Percentiles rank a stretch among this genome's conserved stretches.
phyloP scores from a whole-genome alignment of 2,797 vertebrate genomes.

The Ctenosaura bakeri region DNA sequence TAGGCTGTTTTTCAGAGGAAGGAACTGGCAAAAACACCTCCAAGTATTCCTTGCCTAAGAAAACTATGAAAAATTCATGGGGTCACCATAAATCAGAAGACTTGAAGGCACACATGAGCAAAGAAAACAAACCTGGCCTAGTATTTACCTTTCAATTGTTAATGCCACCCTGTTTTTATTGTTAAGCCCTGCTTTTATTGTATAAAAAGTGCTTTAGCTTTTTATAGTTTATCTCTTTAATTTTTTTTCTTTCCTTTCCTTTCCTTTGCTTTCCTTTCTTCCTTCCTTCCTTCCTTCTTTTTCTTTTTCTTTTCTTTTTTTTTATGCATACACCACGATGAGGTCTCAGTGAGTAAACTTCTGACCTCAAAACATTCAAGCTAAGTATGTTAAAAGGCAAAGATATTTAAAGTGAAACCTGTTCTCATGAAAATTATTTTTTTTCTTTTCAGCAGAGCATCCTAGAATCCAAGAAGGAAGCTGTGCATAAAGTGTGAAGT shows the following conservation, averaged over 20 bases:
- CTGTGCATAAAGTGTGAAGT: conserved; percentile 32
- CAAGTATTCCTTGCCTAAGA: too few species aligned
- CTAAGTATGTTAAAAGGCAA: too few species aligned
- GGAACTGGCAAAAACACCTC: too few species aligned
- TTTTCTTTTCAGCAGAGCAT: background rate
- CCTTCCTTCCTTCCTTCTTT: background rate
- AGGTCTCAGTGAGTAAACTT: background rate
- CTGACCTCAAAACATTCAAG: background rate
- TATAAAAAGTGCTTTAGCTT: background rate
- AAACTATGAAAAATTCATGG: too few species aligned
- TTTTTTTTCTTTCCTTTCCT: too few species aligned
- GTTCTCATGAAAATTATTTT: background rate
- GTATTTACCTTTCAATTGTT: too few species aligned
- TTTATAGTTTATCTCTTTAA: background rate
- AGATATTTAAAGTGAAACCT: background rate
- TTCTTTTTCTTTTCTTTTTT: background rate
- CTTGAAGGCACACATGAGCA: background rate
- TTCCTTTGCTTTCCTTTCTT: too few species aligned
- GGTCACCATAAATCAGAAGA: too few species aligned
- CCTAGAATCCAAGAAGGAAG: conserved; percentile 12
- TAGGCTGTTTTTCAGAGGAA: too few species aligned
- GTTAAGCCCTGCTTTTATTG: background rate
- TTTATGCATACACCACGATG: background rate
- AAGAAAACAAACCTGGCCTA: background rate
- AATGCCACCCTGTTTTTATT: too few species aligned